phyloP scores from a whole-genome alignment of 2,113 vertebrate species.

The Bubo scandiacus region DNA sequence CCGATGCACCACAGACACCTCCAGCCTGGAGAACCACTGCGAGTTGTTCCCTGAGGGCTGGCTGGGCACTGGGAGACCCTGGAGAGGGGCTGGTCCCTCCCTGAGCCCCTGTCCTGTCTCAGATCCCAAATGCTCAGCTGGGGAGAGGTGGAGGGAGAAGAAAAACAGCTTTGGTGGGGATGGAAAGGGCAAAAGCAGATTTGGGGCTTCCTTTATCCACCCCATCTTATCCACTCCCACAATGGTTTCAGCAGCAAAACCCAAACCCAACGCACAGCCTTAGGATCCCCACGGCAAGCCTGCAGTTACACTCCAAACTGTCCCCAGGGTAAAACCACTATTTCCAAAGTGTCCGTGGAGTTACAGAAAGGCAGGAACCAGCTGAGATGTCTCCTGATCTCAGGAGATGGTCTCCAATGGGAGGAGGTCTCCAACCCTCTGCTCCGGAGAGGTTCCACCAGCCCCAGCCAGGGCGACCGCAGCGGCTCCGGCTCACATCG shows the following conservation, averaged over 20 bases:
- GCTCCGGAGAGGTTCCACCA: neutral
- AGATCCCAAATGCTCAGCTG: neutral
- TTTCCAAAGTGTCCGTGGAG: neutral
- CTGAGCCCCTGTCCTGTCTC: fast-evolving
- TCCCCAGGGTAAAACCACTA: neutral
- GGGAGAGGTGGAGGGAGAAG: neutral
- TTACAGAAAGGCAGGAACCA: neutral
- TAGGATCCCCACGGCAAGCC: neutral
- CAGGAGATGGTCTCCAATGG: neutral
- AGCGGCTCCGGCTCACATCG: fast-evolving
- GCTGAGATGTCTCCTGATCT: neutral
- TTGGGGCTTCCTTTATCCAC: neutral
- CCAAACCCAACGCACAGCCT: neutral
- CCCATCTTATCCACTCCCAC: neutral
- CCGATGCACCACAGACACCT: neutral
- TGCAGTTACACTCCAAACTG: neutral
- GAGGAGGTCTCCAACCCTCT: neutral
- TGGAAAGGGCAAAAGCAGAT: neutral
- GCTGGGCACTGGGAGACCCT: fast-evolving
- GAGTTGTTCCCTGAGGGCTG: neutral
- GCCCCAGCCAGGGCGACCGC: neutral
- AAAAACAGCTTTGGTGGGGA: neutral
- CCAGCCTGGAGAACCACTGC: neutral
- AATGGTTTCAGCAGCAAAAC: neutral
- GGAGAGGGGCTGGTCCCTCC: neutral